phyloP scores from a whole-genome alignment of 2,113 vertebrate genomes.

The Arvicanthis niloticus region DNA sequence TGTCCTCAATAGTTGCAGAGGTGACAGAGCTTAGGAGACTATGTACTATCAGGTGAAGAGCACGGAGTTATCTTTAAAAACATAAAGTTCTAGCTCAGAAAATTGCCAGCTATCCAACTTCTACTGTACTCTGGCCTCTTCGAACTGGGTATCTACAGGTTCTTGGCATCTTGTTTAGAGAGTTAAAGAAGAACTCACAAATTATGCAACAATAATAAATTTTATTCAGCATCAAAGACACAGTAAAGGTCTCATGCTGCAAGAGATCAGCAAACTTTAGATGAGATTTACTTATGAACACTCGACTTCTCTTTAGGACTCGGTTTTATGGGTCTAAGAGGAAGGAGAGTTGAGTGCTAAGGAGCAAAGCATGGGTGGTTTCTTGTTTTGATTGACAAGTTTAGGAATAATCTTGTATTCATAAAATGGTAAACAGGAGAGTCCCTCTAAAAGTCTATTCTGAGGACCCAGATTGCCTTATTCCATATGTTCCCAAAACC shows the following conservation, averaged over 20 bases:
- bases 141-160: neutral
- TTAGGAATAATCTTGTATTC: neutral
- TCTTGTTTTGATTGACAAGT: neutral
- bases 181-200: neutral
- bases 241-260: neutral
- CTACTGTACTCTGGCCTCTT: neutral
- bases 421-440: neutral
- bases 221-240: neutral
- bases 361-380: neutral
- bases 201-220: neutral
- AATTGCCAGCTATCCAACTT: neutral
- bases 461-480: neutral
- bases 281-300: neutral
- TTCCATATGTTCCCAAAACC: neutral
- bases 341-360: neutral
- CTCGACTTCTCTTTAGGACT: neutral
- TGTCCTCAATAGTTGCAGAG: neutral
- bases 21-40: neutral
- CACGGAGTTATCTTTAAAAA: neutral
- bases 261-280: neutral
- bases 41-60: neutral
- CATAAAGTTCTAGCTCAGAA: neutral
- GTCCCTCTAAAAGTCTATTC: neutral
- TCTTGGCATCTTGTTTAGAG: neutral
- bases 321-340: neutral